A percentile compares a stretch with the other conserved stretches of the same genome.
Conservation (phyloP, 2,113 vertebrate species). For the Pelusios castaneus region DNA sequence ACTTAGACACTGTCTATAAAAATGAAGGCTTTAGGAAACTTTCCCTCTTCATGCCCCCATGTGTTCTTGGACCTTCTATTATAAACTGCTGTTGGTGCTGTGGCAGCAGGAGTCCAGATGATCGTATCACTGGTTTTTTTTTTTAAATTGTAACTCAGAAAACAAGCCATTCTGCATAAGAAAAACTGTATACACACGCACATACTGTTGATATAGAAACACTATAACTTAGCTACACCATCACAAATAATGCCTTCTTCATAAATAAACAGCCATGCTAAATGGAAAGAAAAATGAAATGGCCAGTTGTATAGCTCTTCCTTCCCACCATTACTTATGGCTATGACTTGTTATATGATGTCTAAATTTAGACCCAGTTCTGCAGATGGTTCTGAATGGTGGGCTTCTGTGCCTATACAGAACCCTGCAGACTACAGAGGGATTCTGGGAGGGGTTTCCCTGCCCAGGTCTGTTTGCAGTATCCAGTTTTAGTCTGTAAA, state of each 20-base stretch:
- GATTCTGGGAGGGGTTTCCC: background rate
- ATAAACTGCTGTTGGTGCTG: background rate
- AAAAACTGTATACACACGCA: background rate
- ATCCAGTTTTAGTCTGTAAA: background rate
- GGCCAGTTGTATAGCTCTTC: background rate
- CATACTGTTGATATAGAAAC: background rate
- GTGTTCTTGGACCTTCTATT: background rate
- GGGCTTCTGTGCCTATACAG: background rate
- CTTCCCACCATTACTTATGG: background rate
- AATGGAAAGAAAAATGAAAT: background rate
- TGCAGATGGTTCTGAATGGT: background rate
- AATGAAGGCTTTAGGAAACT: background rate
- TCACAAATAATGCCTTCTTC: background rate
- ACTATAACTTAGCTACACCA: background rate
- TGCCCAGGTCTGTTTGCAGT: background rate
- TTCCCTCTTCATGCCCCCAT: background rate
- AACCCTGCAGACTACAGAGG: background rate
- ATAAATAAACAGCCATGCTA: background rate
- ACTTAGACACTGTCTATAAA: background rate
- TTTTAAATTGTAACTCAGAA: background rate
- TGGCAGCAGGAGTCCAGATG: background rate
- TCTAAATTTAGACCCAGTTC: background rate
- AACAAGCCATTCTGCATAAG: background rate
- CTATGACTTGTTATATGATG: background rate
- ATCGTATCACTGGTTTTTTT: background rate